phyloP scores from a whole-genome alignment of 2,797 vertebrate species.

The Oryzias dopingdopingensis region DNA sequence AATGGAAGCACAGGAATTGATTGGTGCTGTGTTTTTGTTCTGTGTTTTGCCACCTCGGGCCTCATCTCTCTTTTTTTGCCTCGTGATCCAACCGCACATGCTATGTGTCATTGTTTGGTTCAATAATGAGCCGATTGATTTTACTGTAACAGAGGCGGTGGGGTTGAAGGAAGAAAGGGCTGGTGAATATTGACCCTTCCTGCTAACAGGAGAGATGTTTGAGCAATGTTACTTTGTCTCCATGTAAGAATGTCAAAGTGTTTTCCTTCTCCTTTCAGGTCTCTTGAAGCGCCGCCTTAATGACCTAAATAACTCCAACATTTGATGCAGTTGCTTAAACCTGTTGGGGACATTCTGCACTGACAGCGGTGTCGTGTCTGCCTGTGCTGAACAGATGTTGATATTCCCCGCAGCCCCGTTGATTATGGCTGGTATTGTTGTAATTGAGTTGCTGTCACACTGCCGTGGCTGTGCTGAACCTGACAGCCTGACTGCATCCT shows the following conservation, averaged over 20 bases:
- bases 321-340: conserved; percentile 47
- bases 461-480: conserved; percentile 48
- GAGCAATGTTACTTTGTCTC: background rate
- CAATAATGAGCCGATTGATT: conserved; percentile 67
- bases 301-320: conserved; percentile 43
- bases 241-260: conserved; percentile 7
- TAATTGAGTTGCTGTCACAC: conserved; percentile 73
- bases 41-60: conserved; percentile 58
- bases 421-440: conserved; percentile 65
- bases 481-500: conserved; percentile 42
- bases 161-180: conserved; percentile 21
- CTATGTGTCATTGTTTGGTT: conserved; percentile 57
- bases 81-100: conserved; percentile 27
- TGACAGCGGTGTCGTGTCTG: conserved; percentile 38
- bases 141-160: conserved; percentile 40
- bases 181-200: conserved; percentile 5
- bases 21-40: conserved; percentile 61
- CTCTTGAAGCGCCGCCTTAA: conserved; percentile 19
- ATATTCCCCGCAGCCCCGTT: conserved; percentile 59
- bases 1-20: conserved; percentile 60
- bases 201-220: conserved; percentile 2
- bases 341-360: conserved; percentile 47
- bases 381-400: conserved; percentile 64
- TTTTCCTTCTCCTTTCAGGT: background rate
- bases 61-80: conserved; percentile 37